Percentiles rank a stretch among this genome's conserved stretches.
phyloP scores from a whole-genome alignment of 1,140 invertebrate species.

The Muscidifurax raptorellus region DNA sequence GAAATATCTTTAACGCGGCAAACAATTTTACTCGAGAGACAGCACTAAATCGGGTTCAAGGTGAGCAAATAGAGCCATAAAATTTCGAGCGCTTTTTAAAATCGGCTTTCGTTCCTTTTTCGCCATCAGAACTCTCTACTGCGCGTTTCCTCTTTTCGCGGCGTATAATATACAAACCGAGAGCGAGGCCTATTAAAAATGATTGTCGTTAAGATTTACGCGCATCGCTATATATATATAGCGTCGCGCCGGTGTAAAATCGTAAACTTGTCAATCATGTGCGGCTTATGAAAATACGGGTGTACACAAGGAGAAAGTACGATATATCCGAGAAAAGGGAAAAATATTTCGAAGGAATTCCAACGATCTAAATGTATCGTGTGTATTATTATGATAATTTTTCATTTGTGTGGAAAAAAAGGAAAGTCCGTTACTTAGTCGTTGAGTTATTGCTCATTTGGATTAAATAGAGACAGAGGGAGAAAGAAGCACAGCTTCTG shows the following conservation, averaged over 20 bases:
- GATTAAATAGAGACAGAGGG: too few relatives aligned
- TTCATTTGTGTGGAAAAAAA: conserved; percentile 8
- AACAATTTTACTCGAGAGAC: too few relatives aligned
- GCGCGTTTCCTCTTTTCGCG: not conserved
- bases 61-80: too few relatives aligned
- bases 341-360: not conserved
- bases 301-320: conserved; percentile 40
- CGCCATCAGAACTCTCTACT: too few relatives aligned
- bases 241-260: conserved; percentile 13
- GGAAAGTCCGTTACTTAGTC: not conserved
- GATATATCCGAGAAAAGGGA: not conserved
- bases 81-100: too few relatives aligned
- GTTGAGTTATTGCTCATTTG: too few relatives aligned
- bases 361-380: too few relatives aligned
- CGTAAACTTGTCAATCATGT: conserved; percentile 43
- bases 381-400: conserved; percentile 10
- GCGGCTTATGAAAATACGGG: conserved; percentile 25
- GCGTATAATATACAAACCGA: too few relatives aligned
- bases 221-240: conserved; percentile 3
- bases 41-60: too few relatives aligned
- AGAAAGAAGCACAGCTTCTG: too few relatives aligned
- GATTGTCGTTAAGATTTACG: conserved; percentile 36
- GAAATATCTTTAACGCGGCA: too few relatives aligned
- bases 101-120: too few relatives aligned
- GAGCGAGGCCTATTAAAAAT: not conserved